Conservation (phyloP, 2,113 vertebrate genomes). For the Prunella himalayana region DNA sequence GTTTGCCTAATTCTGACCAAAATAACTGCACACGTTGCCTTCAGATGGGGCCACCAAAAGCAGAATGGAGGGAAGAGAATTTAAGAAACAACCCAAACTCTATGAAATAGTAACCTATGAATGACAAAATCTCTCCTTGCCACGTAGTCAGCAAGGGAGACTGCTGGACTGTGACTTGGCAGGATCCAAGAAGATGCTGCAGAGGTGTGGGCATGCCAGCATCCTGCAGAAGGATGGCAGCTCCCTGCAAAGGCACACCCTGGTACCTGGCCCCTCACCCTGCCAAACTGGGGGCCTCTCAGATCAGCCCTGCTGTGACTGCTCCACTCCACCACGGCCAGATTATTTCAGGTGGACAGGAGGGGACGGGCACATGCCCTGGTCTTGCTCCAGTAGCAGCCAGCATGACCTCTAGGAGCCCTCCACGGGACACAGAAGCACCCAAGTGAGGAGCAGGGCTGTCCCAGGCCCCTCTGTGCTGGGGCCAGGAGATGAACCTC, state of each 20-base stretch:
- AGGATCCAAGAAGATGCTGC: background rate
- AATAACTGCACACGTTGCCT: background rate
- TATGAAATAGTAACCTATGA: background rate
- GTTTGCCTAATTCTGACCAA: background rate
- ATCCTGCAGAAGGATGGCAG: background rate
- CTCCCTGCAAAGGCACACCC: background rate
- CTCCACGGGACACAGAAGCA: background rate
- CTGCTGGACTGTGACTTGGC: background rate
- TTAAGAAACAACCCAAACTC: background rate
- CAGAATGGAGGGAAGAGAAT: background rate
- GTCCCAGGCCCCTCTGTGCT: background rate
- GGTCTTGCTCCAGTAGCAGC: background rate
- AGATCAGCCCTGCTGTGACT: accelerated
- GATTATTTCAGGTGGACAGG: background rate
- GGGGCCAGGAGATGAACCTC: background rate
- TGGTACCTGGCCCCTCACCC: background rate
- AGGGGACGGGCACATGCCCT: accelerated
- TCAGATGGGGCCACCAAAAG: background rate
- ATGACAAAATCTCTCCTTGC: background rate
- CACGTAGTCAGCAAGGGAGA: background rate
- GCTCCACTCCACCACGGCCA: background rate
- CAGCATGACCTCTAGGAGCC: background rate
- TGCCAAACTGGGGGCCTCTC: background rate
- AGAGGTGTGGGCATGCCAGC: background rate
- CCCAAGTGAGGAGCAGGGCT: background rate